Conservation (phyloP, 2,113 vertebrate genomes). For the Stegastes partitus region DNA sequence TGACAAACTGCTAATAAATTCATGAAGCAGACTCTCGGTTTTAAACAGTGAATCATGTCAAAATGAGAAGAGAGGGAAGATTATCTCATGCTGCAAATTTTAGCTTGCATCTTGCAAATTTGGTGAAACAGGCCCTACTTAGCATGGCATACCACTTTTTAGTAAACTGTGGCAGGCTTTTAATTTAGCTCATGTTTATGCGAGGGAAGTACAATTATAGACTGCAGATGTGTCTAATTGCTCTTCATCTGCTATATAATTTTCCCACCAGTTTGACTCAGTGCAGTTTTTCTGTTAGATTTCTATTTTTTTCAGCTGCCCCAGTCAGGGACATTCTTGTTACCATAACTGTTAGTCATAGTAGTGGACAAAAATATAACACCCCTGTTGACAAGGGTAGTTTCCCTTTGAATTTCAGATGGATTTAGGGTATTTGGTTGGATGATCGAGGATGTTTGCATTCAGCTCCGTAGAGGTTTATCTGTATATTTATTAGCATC, state of each 20-base stretch:
- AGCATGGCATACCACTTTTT: background rate
- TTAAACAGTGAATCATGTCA: background rate
- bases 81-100: background rate
- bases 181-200: background rate
- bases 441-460: background rate
- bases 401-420: background rate
- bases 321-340: background rate
- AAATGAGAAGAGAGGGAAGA: background rate
- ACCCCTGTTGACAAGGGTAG: background rate
- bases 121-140: conserved; percentile 3
- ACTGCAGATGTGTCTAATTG: conserved; percentile 3
- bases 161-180: conserved; percentile 2
- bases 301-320: background rate
- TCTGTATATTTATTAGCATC: too few species aligned
- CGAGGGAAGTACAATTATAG: background rate
- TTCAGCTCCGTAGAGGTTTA: background rate
- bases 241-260: background rate
- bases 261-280: background rate
- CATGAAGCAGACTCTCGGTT: background rate
- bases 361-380: background rate
- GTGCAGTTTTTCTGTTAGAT: background rate
- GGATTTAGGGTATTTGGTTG: background rate
- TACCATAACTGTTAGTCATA: background rate
- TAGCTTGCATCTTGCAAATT: background rate
- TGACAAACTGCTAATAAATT: background rate